phyloP scores from a whole-genome alignment of 2,888 invertebrate genomes.

The Peribatodes rhomboidaria region DNA sequence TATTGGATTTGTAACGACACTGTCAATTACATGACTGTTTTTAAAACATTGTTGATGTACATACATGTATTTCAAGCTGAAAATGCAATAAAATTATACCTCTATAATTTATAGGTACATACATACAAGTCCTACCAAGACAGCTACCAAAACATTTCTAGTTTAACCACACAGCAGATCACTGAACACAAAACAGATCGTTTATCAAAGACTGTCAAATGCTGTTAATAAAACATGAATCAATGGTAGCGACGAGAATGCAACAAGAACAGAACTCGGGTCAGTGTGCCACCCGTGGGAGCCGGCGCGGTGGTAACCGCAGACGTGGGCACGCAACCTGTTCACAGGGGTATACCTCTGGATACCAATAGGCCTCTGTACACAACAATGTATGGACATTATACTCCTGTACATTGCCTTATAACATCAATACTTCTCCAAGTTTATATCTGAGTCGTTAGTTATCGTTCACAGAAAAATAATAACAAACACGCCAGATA shows the following conservation, averaged over 20 bases:
- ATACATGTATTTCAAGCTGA: no score
- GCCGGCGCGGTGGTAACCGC: conserved; percentile 20
- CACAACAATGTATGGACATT: not conserved
- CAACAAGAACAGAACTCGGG: conserved; percentile 19
- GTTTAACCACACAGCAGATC: not conserved
- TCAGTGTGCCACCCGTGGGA: conserved; percentile 28
- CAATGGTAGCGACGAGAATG: conserved; percentile 11
- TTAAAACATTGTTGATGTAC: no score
- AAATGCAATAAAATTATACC: no score
- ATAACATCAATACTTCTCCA: no score
- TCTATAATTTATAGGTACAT: no score
- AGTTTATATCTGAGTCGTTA: no score
- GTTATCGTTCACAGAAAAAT: no score
- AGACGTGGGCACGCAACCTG: conserved; percentile 26
- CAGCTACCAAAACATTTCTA: not conserved
- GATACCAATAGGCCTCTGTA: not conserved
- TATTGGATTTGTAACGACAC: no score
- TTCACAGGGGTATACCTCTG: conserved; percentile 25
- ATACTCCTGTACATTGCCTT: no score
- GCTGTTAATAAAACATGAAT: not conserved
- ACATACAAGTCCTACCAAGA: not conserved
- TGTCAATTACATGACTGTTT: no score
- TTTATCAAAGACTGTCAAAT: conserved; percentile 9
- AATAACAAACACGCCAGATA: no score
- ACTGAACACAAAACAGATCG: not conserved